Conservation (phyloP, 2,888 invertebrate species). For the Drosophila aldrichi region DNA sequence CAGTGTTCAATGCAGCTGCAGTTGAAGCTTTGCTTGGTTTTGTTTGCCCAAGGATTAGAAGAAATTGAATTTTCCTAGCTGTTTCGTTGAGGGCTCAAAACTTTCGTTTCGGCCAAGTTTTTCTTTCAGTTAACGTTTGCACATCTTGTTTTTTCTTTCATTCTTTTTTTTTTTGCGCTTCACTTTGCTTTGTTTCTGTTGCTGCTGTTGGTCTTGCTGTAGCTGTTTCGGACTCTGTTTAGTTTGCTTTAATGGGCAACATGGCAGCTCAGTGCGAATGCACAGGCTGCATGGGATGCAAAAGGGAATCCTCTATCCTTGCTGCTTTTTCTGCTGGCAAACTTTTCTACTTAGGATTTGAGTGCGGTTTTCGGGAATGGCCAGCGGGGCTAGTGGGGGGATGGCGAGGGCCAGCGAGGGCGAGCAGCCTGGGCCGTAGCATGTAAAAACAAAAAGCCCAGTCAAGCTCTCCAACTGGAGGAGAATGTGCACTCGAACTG, state of each 20-base stretch:
- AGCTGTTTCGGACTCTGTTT: conserved; percentile 51
- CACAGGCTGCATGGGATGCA: conserved; percentile 23
- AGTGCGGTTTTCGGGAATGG: conserved; percentile 53
- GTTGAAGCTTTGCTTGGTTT: conserved; percentile 42
- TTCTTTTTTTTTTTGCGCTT: not conserved
- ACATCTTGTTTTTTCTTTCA: conserved; percentile 11
- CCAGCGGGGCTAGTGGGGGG: too few relatives aligned
- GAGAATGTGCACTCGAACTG: conserved; percentile 45
- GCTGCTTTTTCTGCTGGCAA: conserved; percentile 43
- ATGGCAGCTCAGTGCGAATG: conserved; percentile 17
- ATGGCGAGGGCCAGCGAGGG: too few relatives aligned
- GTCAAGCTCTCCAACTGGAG: conserved; percentile 13
- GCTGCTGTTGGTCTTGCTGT: conserved; percentile 20
- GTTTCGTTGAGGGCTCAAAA: conserved; percentile 31
- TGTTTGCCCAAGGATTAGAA: conserved; percentile 55
- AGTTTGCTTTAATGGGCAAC: conserved; percentile 59
- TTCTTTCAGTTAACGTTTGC: conserved; percentile 60
- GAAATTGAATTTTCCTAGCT: conserved; percentile 64
- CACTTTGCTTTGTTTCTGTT: conserved; percentile 16
- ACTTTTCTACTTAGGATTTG: conserved; percentile 72
- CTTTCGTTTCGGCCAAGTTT: conserved; percentile 59
- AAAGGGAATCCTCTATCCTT: conserved; percentile 21
- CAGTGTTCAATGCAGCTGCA: conserved; percentile 39
- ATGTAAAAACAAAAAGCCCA: conserved; percentile 50
- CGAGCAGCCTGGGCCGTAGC: conserved; percentile 13